Evolutionary conservation across 2,797 vertebrate species (phyloP).

Genomic region (Prunella strophiata): DNA sequence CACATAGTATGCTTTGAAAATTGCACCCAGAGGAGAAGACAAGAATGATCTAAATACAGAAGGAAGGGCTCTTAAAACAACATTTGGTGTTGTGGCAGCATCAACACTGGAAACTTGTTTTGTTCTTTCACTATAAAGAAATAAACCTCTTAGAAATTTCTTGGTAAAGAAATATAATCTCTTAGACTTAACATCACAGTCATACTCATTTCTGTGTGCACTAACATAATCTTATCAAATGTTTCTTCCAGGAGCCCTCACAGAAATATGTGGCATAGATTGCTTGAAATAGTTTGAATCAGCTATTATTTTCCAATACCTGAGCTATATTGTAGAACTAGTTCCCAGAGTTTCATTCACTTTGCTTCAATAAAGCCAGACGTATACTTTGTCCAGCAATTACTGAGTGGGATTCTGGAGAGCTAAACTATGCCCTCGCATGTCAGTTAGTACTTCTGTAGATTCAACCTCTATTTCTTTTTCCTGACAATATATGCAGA

Average conservation of each 20-base stretch:
- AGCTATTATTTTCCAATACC: background rate
- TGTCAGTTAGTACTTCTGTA: background rate
- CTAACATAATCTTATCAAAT: background rate
- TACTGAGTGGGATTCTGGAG: background rate
- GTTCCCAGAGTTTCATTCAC: background rate
- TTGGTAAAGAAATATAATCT: background rate
- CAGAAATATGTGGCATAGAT: background rate
- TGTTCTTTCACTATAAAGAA: background rate
- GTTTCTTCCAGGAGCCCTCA: background rate
- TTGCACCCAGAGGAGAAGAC: background rate
- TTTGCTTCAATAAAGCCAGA: background rate
- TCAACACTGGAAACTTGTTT: background rate
- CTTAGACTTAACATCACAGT: background rate
- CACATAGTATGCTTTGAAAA: background rate
- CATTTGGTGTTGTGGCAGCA: background rate
- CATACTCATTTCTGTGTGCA: background rate
- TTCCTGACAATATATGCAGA: background rate
- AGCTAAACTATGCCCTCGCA: accelerated
- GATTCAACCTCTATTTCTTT: background rate
- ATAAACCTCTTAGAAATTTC: background rate
- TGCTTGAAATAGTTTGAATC: background rate
- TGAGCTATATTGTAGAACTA: background rate
- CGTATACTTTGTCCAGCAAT: background rate
- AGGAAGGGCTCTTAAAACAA: background rate
- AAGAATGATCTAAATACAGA: background rate